Percentiles rank a stretch among this genome's conserved stretches.
phyloP scores from a whole-genome alignment of 2,797 vertebrate species.

The Lepus townsendii region DNA sequence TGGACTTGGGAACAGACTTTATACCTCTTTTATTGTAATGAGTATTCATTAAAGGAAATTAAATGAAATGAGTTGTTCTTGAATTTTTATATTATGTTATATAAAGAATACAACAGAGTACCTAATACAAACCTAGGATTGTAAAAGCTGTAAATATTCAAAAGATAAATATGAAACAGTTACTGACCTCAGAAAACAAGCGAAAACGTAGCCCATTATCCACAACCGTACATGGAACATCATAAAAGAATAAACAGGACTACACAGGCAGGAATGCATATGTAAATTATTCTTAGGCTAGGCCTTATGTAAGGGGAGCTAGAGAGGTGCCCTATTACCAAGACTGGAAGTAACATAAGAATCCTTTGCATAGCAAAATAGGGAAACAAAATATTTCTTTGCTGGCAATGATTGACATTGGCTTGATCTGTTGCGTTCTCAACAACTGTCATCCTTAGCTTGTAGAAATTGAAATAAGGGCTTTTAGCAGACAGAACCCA shows the following conservation, averaged over 20 bases:
- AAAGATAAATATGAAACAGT: background rate
- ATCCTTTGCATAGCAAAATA: background rate
- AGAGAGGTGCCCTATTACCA: background rate
- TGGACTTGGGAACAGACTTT: conserved; percentile 81
- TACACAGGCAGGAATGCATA: background rate
- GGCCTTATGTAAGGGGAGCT: background rate
- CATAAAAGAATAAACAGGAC: background rate
- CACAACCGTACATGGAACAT: background rate
- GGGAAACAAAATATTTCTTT: background rate
- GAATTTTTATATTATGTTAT: conserved; percentile 42
- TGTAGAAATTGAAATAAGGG: background rate
- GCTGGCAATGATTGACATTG: background rate
- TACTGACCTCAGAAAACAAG: background rate
- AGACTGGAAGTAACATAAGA: background rate
- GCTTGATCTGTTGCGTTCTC: background rate
- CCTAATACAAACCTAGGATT: background rate
- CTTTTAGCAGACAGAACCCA: background rate
- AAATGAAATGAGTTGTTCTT: conserved; percentile 81
- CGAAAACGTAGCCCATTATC: background rate
- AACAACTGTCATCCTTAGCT: background rate
- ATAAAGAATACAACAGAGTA: background rate
- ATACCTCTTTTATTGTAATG: conserved; percentile 87
- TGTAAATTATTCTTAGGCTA: background rate
- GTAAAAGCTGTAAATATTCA: background rate
- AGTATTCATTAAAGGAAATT: conserved; percentile 90